phyloP scores from a whole-genome alignment of 2,888 invertebrate species.

The Aspidiotus rigidus region DNA sequence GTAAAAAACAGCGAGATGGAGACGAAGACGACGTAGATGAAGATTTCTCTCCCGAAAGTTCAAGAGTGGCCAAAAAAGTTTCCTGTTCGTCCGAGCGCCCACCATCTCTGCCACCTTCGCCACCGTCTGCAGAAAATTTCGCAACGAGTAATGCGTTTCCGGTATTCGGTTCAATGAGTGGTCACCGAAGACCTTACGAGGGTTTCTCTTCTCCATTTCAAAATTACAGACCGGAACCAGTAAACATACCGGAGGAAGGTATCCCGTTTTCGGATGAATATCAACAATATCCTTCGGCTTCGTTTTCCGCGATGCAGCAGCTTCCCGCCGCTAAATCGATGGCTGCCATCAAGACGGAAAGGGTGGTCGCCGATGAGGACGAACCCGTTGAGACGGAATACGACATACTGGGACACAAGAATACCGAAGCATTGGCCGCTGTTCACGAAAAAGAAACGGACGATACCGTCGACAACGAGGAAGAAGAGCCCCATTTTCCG shows the following conservation, averaged over 20 bases:
- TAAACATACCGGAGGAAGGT: too few relatives aligned
- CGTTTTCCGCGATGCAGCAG: neutral
- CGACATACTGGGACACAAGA: constrained; percentile 11
- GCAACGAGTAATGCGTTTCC: neutral
- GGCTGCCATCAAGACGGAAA: neutral
- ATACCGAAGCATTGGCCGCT: constrained; percentile 15
- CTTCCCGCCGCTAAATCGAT: neutral
- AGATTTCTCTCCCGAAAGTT: neutral
- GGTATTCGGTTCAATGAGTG: neutral
- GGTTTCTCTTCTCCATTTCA: neutral
- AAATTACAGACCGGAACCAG: neutral
- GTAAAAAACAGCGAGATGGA: neutral
- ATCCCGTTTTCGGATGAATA: neutral
- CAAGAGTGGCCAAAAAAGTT: neutral
- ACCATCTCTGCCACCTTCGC: neutral
- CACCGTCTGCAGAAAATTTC: neutral
- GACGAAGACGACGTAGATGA: neutral
- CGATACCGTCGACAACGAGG: neutral
- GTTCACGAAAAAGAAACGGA: constrained; percentile 19
- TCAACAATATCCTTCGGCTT: neutral
- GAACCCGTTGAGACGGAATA: constrained; percentile 1
- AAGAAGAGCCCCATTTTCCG: neutral
- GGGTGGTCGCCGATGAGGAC: neutral
- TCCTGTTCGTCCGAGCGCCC: neutral
- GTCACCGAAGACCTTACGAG: neutral